Base-by-base conservation (phyloP, 2,797 vertebrate species). In the Chanos chanos region DNA sequence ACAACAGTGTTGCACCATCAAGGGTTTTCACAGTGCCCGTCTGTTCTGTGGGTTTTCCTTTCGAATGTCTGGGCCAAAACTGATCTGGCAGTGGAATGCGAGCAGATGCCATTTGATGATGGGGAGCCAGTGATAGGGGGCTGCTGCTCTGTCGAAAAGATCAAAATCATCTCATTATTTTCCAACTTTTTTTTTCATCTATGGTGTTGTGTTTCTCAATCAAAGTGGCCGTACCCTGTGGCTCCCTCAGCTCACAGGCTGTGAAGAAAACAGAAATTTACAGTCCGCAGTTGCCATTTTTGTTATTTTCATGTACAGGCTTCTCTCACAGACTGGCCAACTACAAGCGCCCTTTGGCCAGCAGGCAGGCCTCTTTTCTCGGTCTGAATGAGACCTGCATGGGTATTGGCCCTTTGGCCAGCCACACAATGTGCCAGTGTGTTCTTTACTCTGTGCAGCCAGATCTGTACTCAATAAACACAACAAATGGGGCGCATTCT, bases 91-190 rank as follows among this genome's bases (percentile, higher is more conserved):
- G 22, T 34, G 61, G 52, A 41, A 58, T 13, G 16, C 39, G 61
- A 74, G 70, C 72, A 69, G 52, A 74, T 72, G 70, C 64, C 50
- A 68, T 70, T 68, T 68, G 64, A 66, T 61, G 64, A 70, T 49
- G 52, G 63, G 40, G 19, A 61, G 64, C 59, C 66, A 67, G 57
- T 67, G 61, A 55, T 5, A 39, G 9, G 45, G 40, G 24, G 13
- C 64, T 48, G 44, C 48, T 52, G 56, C 67, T 30, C 64, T 49
- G 67, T 70, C 67, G 54, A 67, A 65, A 36, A 68, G 64, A 74
- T 76, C 64, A 61, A 71, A 73, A 56, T 62, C 59, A 19, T 40
- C 70, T 74, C 64, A 58, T 73, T 76, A 74, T 72, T 71, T 71
- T 53, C 59, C 62, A 59, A 22, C 66, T 66, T 50, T 52, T n/a